These are phyloP conservation scores for Metopia argyrocephala DNA, from an alignment of 2,888 invertebrate species.

Conservation along the genomic window DNA sequence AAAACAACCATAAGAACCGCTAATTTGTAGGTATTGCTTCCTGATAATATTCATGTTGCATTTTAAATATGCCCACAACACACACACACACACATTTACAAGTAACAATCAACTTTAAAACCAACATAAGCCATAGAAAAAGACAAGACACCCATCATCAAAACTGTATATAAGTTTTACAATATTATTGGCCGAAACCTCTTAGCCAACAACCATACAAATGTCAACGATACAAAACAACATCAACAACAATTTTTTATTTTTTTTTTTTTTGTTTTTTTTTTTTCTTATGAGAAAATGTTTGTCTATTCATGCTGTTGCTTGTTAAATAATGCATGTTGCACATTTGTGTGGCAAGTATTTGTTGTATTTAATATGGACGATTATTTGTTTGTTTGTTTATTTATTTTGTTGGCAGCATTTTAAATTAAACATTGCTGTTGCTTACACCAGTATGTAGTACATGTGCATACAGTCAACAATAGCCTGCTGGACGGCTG, in stretches of 20 bases:
- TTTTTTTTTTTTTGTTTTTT: too few relatives aligned
- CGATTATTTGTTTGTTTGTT: slow-evolving; percentile 48
- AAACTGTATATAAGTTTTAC: not conserved
- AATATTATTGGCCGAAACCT: not conserved
- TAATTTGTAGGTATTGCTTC: slow-evolving; percentile 63
- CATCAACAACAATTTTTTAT: too few relatives aligned
- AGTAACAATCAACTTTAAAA: slow-evolving; percentile 63
- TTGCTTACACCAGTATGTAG: too few relatives aligned
- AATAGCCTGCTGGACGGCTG: not conserved
- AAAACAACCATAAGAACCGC: slow-evolving; percentile 44
- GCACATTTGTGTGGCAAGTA: not conserved
- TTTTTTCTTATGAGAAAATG: too few relatives aligned
- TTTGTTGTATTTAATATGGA: slow-evolving; percentile 33
- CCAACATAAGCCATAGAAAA: slow-evolving; percentile 50
- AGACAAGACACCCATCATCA: not conserved
- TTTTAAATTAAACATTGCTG: not conserved
- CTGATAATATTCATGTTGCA: slow-evolving; percentile 70
- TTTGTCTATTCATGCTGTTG: not conserved
- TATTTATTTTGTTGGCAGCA: slow-evolving; percentile 15
- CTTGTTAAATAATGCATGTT: not conserved
- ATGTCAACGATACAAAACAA: not conserved
- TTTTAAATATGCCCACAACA: slow-evolving; percentile 71
- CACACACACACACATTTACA: slow-evolving; percentile 58
- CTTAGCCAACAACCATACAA: not conserved
- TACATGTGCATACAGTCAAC: not conserved